Conservation (phyloP, 2,888 invertebrate genomes). For the Biston stratarius region DNA sequence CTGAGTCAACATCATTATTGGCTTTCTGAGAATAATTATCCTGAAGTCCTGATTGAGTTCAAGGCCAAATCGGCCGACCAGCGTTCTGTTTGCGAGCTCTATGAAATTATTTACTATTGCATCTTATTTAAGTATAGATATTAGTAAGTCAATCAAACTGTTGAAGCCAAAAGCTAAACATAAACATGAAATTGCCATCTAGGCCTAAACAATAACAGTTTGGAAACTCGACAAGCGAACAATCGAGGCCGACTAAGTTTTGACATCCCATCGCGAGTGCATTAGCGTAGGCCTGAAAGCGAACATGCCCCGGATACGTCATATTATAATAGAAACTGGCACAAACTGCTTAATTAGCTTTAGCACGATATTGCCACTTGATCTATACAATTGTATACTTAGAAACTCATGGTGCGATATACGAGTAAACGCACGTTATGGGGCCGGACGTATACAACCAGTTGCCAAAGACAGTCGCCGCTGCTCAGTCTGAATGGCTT, state of each 20-base stretch:
- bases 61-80: background rate
- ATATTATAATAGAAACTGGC: conserved; percentile 17
- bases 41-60: background rate
- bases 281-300: conserved; percentile 22
- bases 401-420: no score
- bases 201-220: conserved; percentile 17
- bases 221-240: conserved; percentile 15
- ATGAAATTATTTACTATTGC: background rate
- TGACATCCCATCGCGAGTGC: conserved; percentile 30
- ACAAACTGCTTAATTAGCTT: conserved; percentile 30
- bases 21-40: background rate
- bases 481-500: no score
- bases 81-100: background rate
- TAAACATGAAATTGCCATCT: conserved; percentile 23
- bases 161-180: background rate
- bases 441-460: no score
- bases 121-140: background rate
- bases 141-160: background rate
- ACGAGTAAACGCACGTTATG: no score
- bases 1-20: conserved; percentile 9
- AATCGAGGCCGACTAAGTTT: conserved; percentile 23
- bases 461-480: no score
- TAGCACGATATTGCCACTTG: conserved; percentile 17
- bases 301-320: conserved; percentile 30
- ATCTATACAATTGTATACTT: background rate